These are phyloP conservation scores for Rhabditoides inermis DNA, from an alignment of 2,888 invertebrate genomes.

Conservation along the genomic window DNA sequence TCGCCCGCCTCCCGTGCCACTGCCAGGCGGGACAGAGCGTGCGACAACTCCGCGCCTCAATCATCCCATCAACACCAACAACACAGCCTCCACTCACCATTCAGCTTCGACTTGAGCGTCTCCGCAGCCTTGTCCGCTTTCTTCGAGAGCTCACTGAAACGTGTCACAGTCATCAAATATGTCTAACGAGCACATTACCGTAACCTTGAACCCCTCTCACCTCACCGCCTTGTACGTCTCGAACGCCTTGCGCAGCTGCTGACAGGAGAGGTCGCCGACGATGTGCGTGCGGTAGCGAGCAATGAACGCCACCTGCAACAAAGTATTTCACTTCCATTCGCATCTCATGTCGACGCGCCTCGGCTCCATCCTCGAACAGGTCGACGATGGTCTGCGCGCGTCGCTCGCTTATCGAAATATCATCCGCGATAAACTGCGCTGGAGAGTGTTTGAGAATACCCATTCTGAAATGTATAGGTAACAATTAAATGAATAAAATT, in stretches of 20 bases:
- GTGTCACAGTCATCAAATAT: too few relatives aligned
- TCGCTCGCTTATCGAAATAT: too few relatives aligned
- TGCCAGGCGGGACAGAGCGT: too few relatives aligned
- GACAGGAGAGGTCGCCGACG: slow-evolving; percentile 16
- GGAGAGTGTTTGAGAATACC: too few relatives aligned
- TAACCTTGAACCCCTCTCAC: slow-evolving; percentile 1
- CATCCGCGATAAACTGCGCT: too few relatives aligned
- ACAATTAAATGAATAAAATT: too few relatives aligned
- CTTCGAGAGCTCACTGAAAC: slow-evolving; percentile 14
- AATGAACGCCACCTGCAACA: slow-evolving; percentile 20
- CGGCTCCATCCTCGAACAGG: too few relatives aligned
- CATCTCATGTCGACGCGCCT: too few relatives aligned
- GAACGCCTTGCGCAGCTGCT: slow-evolving; percentile 14
- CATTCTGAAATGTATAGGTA: too few relatives aligned
- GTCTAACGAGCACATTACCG: not conserved
- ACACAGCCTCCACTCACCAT: too few relatives aligned
- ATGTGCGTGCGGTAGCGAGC: slow-evolving; percentile 19
- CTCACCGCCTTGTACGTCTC: slow-evolving; percentile 10
- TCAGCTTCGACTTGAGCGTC: slow-evolving; percentile 13
- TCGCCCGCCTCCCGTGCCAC: slow-evolving; percentile 17
- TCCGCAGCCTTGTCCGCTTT: slow-evolving; percentile 15
- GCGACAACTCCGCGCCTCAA: slow-evolving; percentile 1
- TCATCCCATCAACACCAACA: slow-evolving; percentile 10
- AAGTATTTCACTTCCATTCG: not conserved
- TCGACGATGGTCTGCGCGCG: too few relatives aligned